These are phyloP conservation scores for Sympetrum striolatum DNA, from an alignment of 2,888 invertebrate species.

Conservation along the genomic window DNA sequence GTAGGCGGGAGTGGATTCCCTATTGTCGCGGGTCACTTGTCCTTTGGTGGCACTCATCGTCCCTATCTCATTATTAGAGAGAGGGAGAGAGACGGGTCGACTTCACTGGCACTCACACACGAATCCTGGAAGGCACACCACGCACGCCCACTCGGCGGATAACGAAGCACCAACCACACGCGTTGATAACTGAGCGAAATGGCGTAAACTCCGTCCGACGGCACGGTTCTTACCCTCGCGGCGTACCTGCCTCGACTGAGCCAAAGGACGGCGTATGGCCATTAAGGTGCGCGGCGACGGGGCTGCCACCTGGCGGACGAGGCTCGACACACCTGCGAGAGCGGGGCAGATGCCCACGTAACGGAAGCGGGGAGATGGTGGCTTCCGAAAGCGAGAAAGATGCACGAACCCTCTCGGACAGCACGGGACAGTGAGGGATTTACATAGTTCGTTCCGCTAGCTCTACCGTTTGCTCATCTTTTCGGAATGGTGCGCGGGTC, in stretches of 20 bases:
- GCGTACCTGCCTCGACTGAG: background rate
- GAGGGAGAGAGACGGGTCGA: background rate
- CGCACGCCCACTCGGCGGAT: background rate
- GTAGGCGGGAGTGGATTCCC: conserved; percentile 26
- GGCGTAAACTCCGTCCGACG: background rate
- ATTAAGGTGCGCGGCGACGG: background rate
- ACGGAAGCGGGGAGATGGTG: background rate
- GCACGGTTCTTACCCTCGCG: background rate
- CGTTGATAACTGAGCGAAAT: background rate
- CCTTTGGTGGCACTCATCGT: conserved; percentile 21
- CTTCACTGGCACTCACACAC: background rate
- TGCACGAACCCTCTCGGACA: too few relatives aligned
- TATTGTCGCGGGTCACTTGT: conserved; percentile 31
- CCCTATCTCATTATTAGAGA: conserved; percentile 19
- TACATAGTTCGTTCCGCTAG: too few relatives aligned
- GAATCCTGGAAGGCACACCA: background rate
- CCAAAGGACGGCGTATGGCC: background rate
- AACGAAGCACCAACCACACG: background rate
- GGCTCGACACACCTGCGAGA: background rate
- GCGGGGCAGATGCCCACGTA: background rate
- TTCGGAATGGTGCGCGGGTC: too few relatives aligned
- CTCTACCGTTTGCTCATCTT: too few relatives aligned
- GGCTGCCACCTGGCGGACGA: background rate
- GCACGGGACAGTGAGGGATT: too few relatives aligned
- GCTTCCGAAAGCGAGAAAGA: too few relatives aligned